Evolutionary conservation across 30 jellyfish, hydroid and myxozoan genomes (phyloP).

Genomic region (Phacellophora camtschatica): DNA sequence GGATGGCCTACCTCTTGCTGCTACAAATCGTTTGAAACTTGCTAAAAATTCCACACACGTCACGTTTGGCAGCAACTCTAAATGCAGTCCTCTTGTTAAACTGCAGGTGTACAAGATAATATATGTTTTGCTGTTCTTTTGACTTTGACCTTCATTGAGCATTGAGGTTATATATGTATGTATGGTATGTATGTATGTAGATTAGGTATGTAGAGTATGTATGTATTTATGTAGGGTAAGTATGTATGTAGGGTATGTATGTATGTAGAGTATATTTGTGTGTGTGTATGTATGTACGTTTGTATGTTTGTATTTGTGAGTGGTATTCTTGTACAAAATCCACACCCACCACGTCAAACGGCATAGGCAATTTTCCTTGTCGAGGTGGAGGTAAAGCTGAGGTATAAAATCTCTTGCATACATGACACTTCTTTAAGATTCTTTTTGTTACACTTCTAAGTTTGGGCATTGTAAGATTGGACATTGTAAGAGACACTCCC

Average conservation of each 20-base stretch:
- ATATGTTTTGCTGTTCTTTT: background rate
- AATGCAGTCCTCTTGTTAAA: background rate
- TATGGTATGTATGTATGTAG: too few relatives aligned
- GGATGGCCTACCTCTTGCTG: constrained; percentile 59
- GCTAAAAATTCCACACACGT: constrained; percentile 40
- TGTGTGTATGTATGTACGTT: too few relatives aligned
- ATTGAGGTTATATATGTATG: too few relatives aligned
- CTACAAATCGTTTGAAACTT: constrained; percentile 41
- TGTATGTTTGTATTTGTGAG: too few relatives aligned
- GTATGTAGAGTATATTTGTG: too few relatives aligned
- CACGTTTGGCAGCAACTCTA: constrained; percentile 23
- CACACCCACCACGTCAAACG: background rate
- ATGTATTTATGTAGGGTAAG: too few relatives aligned
- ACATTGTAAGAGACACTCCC: too few relatives aligned
- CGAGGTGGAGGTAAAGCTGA: background rate
- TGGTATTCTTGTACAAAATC: background rate
- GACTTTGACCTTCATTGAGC: too few relatives aligned
- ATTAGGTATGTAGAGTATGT: too few relatives aligned
- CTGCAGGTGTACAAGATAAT: background rate
- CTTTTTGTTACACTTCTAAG: too few relatives aligned
- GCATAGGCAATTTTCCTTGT: background rate
- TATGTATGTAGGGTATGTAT: too few relatives aligned
- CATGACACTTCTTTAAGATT: background rate
- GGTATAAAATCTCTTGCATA: background rate
- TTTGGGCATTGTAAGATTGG: too few relatives aligned